These are phyloP conservation scores for Lacerta agilis DNA, from an alignment of 2,797 vertebrate genomes.

Conservation along the genomic window DNA sequence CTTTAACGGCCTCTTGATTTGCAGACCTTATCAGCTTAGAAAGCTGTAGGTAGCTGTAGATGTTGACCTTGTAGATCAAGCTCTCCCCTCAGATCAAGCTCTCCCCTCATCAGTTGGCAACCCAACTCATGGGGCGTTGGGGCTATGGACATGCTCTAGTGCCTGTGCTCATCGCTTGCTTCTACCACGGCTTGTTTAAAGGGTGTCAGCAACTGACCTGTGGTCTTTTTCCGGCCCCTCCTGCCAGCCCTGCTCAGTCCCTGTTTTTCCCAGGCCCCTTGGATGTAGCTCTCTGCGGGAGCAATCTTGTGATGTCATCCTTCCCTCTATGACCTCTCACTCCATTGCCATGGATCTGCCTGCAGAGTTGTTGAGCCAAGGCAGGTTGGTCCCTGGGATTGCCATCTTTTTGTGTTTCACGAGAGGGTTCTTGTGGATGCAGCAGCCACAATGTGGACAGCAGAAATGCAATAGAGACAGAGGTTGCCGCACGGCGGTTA, in stretches of 20 bases:
- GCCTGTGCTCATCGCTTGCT: no score
- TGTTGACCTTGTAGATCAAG: background rate
- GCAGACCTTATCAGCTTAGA: background rate
- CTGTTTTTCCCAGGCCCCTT: background rate
- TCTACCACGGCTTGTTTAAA: background rate
- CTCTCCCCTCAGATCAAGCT: background rate
- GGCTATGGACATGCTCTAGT: no score
- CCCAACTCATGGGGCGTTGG: background rate
- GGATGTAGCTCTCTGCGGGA: background rate
- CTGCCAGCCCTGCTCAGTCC: background rate
- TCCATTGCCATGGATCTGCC: background rate
- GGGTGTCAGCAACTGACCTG: background rate
- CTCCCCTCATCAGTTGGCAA: background rate
- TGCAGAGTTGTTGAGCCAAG: background rate
- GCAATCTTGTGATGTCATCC: background rate
- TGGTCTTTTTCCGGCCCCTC: background rate
- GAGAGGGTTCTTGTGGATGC: background rate
- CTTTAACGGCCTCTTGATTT: no score
- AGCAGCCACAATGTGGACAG: background rate
- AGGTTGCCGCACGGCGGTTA: background rate
- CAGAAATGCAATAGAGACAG: no score
- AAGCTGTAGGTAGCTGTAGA: background rate
- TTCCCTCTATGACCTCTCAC: background rate
- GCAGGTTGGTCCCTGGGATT: background rate
- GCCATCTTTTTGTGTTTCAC: background rate